Percentiles rank a stretch among this genome's conserved stretches.
phyloP scores from a whole-genome alignment of 2,113 vertebrate genomes.

The Chitala chitala region DNA sequence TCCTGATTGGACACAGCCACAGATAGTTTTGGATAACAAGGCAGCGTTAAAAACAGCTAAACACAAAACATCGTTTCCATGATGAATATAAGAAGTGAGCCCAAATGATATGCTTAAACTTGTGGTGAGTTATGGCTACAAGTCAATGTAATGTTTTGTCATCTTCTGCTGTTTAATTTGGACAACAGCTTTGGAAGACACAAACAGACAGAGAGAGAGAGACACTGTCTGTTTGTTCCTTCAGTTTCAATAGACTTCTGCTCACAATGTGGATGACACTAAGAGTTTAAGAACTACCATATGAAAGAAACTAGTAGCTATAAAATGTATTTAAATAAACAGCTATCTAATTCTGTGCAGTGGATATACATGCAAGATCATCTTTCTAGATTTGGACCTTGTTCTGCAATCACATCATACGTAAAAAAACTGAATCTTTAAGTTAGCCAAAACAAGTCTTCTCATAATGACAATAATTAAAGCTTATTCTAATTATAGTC shows the following conservation, averaged over 20 bases:
- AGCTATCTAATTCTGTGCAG: too few relatives aligned
- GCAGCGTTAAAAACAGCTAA: background rate
- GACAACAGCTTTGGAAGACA: background rate
- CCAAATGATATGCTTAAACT: too few relatives aligned
- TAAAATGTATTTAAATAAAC: too few relatives aligned
- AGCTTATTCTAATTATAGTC: constrained; percentile 19
- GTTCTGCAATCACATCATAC: background rate
- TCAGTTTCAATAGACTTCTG: background rate
- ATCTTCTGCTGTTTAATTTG: background rate
- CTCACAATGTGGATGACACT: too few relatives aligned
- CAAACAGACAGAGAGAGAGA: background rate
- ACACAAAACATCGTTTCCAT: constrained; percentile 2
- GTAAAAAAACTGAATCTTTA: background rate
- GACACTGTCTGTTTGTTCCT: background rate
- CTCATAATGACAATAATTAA: constrained; percentile 9
- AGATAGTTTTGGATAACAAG: constrained; percentile 12
- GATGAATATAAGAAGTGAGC: too few relatives aligned
- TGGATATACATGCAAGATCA: too few relatives aligned
- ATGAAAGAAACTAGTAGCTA: too few relatives aligned
- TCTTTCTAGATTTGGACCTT: too few relatives aligned
- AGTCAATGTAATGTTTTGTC: too few relatives aligned
- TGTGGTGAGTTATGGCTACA: background rate
- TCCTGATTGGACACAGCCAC: constrained; percentile 10
- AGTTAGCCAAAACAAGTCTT: background rate
- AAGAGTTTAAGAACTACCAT: too few relatives aligned